A percentile compares a stretch with the other conserved stretches of the same genome.
Conservation (phyloP, 2,888 invertebrate species). For the Abscondita cerata region DNA sequence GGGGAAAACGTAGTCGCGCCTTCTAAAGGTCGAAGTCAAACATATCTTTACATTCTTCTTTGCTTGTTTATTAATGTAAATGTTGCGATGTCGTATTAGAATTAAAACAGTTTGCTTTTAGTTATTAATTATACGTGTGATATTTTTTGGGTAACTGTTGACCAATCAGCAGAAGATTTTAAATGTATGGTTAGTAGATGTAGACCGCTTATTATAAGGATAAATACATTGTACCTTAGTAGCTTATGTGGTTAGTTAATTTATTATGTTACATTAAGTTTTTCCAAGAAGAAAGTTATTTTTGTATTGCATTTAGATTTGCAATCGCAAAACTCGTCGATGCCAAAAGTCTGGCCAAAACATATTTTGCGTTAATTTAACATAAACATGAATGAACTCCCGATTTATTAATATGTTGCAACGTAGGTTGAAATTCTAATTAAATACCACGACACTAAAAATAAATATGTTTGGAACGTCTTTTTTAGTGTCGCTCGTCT, state of each 20-base stretch:
- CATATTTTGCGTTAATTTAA: conserved; percentile 23
- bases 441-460: conserved; percentile 26
- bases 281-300: conserved; percentile 28
- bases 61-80: conserved; percentile 15
- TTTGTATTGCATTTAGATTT: conserved; percentile 15
- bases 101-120: background rate
- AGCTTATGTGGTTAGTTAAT: conserved; percentile 15
- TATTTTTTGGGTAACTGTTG: conserved; percentile 5
- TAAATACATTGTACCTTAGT: conserved; percentile 22
- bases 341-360: conserved; percentile 28
- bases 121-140: conserved; percentile 2
- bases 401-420: conserved; percentile 27
- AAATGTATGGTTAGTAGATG: too few relatives aligned
- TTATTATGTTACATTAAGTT: conserved; percentile 16
- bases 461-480: conserved; percentile 17
- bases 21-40: background rate
- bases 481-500: conserved; percentile 6
- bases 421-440: conserved; percentile 30
- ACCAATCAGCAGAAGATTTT: conserved; percentile 1
- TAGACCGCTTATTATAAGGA: background rate
- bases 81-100: background rate
- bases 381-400: conserved; percentile 37
- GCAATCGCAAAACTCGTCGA: conserved; percentile 14
- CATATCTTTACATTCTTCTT: conserved; percentile 24
- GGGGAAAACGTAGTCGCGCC: conserved; percentile 44